phyloP scores from a whole-genome alignment of 1,140 invertebrate species.

The Drosophila auraria region DNA sequence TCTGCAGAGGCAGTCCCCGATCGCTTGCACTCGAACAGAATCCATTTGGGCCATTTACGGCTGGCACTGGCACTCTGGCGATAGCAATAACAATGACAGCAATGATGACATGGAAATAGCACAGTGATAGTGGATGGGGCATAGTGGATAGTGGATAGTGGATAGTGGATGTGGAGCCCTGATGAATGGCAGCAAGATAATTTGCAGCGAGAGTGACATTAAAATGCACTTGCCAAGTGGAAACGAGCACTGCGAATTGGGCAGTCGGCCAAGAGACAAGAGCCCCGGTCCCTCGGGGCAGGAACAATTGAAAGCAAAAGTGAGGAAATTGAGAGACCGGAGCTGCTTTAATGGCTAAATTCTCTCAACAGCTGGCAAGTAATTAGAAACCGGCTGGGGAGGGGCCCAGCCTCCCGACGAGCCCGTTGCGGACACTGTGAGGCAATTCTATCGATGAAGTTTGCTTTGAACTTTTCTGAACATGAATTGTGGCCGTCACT shows the following conservation, averaged over 20 bases:
- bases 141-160: not conserved
- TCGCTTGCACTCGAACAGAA: not conserved
- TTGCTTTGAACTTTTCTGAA: constrained; percentile 61
- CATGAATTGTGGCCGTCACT: constrained; percentile 55
- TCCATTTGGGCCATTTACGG: constrained; percentile 29
- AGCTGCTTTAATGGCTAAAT: constrained; percentile 45
- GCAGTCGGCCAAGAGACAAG: constrained; percentile 46
- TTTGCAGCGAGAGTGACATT: constrained; percentile 65
- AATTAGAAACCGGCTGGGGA: constrained; percentile 52
- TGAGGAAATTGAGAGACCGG: constrained; percentile 5
- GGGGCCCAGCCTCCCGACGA: not conserved
- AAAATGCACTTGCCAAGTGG: constrained; percentile 75
- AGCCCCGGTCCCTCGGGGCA: constrained; percentile 7
- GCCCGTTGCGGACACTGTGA: not conserved
- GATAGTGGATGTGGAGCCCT: constrained; percentile 1
- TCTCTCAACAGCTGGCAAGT: constrained; percentile 50
- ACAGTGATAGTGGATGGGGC: not conserved
- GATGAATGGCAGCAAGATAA: constrained; percentile 60
- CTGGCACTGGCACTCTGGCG: constrained; percentile 45
- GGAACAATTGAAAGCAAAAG: constrained; percentile 61
- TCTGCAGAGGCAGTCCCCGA: not conserved
- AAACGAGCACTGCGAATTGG: constrained; percentile 43
- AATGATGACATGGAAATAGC: constrained; percentile 49
- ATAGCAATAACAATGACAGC: constrained; percentile 37
- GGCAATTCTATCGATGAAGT: constrained; percentile 33